These are phyloP conservation scores for Eucriotettix oculatus DNA, from an alignment of 2,888 invertebrate genomes.

Conservation along the genomic window DNA sequence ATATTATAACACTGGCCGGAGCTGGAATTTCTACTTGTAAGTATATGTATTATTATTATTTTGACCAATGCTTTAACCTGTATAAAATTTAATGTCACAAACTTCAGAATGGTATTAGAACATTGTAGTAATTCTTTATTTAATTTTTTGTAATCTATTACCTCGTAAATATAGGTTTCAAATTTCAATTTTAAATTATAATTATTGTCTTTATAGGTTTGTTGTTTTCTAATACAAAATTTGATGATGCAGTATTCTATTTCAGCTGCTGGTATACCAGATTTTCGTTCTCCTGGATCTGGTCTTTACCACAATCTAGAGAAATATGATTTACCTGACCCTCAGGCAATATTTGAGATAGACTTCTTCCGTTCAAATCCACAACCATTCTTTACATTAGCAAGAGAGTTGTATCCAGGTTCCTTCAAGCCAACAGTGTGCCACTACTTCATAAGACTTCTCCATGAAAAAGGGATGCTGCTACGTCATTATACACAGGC, in stretches of 20 bases:
- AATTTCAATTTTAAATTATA: too few relatives aligned
- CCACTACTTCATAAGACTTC: constrained; percentile 77
- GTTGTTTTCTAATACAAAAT: too few relatives aligned
- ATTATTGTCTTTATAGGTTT: too few relatives aligned
- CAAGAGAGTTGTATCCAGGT: constrained; percentile 79
- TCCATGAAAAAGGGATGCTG: constrained; percentile 61
- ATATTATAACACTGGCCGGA: constrained; percentile 84
- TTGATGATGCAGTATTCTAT: not conserved
- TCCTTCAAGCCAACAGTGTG: constrained; percentile 74
- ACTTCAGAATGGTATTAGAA: too few relatives aligned
- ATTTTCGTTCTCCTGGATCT: constrained; percentile 83
- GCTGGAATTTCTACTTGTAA: constrained; percentile 82
- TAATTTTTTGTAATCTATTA: too few relatives aligned
- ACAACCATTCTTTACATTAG: constrained; percentile 79
- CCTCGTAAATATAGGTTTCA: too few relatives aligned
- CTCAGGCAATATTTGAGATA: constrained; percentile 83
- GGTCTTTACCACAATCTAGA: constrained; percentile 83
- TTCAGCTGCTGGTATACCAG: constrained; percentile 65
- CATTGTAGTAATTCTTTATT: too few relatives aligned
- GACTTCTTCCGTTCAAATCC: constrained; percentile 77
- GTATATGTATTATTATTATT: not conserved
- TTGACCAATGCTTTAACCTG: too few relatives aligned
- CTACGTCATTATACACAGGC: constrained; percentile 35
- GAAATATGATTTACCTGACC: constrained; percentile 80
- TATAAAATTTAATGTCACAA: too few relatives aligned